Conservation (phyloP, 2,888 invertebrate species). For the Stomorhina lunata region DNA sequence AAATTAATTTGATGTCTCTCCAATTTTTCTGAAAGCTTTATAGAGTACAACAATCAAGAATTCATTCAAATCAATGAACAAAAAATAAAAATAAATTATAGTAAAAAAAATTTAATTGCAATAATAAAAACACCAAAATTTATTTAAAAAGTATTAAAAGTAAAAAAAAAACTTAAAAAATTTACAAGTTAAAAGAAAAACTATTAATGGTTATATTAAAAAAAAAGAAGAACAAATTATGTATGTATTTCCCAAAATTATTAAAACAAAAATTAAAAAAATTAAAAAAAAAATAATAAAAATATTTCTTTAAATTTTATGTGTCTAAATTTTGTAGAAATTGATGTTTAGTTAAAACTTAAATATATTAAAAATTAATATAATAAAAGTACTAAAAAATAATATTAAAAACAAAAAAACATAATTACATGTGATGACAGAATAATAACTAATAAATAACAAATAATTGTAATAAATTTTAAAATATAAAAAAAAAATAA, state of each 20-base stretch:
- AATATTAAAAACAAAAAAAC: slow-evolving; percentile 17
- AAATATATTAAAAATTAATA: slow-evolving; percentile 35
- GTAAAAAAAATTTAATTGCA: slow-evolving; percentile 44
- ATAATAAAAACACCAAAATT: slow-evolving; percentile 57
- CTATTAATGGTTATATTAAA: neutral
- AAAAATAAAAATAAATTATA: slow-evolving; percentile 15
- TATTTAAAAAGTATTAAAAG: slow-evolving; percentile 57
- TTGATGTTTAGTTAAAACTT: slow-evolving; percentile 62
- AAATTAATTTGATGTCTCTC: slow-evolving; percentile 43
- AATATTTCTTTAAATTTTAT: slow-evolving; percentile 18
- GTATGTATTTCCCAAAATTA: slow-evolving; percentile 37
- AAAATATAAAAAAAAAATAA: slow-evolving; percentile 9
- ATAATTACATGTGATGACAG: slow-evolving; percentile 46
- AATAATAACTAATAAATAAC: slow-evolving; percentile 28
- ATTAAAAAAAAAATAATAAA: slow-evolving; percentile 9
- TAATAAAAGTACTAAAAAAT: neutral
- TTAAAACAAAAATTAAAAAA: slow-evolving; percentile 16
- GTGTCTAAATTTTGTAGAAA: slow-evolving; percentile 60
- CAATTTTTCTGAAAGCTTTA: slow-evolving; percentile 58
- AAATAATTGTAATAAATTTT: slow-evolving; percentile 2
- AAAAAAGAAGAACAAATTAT: slow-evolving; percentile 26
- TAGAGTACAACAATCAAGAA: slow-evolving; percentile 57
- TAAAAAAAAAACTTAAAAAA: slow-evolving; percentile 67
- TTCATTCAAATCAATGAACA: slow-evolving; percentile 32
- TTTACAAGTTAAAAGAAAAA: slow-evolving; percentile 11